Evolutionary conservation across 2,888 invertebrate species (phyloP), one percentile per base, ranked within the genome.

Genomic region (Glyphotaelius pellucidus): DNA sequence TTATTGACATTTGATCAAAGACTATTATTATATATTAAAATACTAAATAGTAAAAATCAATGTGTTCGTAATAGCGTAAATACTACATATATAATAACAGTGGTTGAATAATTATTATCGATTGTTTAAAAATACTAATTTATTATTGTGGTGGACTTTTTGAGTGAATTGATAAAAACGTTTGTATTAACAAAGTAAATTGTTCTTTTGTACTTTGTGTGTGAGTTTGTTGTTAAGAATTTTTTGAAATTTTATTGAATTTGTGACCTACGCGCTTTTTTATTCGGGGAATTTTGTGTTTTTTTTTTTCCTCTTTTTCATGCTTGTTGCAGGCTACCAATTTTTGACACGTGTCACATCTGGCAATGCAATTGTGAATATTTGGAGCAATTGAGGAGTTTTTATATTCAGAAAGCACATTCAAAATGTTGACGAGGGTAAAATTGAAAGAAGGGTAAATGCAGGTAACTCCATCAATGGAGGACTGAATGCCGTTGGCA

Each of bases 21-120:
- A 83, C 83, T 35, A 81, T 38, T 14, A 15, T n/a, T 32, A 19
- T 83, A n/a, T 83, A 83, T 38, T 83, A 83, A 83, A 86, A 86
- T 42, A 67, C 9, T 67, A n/a, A 52, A 52, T 52, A 5, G 52
- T 52, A 38, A 52, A 42, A 86, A 86, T 86, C 86, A 86, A 86
- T 86, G 86, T 86, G 86, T 86, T 86, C 86, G 35, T 86, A 86
- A 30, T 86, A 83, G 30, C 30, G 9, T 35, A 83, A 83, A 83
- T 35, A 83, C 31, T 32, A 52, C 52, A 19, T 47, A 15, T 47
- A 15, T 52, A 67, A 67, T 67, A 9, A 67, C 67, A 67, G 67
- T 67, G 67, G 67, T 67, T 67, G 25, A 67, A 67, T 67, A 67
- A 67, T 67, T 47, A 47, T 47, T 47, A 47, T 47, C 9, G 12